Evolutionary conservation across 2,888 invertebrate species (phyloP).

Genomic region (Caenorhabditis imperialis): DNA sequence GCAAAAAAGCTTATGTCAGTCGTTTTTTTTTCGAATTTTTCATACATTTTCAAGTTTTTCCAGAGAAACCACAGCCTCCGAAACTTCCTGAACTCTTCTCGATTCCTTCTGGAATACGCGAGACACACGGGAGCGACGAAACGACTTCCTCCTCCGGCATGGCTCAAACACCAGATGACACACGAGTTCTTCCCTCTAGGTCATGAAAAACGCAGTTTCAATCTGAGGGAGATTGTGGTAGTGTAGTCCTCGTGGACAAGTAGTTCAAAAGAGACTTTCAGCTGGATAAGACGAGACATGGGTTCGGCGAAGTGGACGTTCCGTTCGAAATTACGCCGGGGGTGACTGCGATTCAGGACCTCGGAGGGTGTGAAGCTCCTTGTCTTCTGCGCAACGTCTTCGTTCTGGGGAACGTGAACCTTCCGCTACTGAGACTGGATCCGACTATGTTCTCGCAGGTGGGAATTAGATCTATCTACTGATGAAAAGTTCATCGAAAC

Average conservation of each 20-base stretch:
- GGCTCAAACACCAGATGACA: not conserved
- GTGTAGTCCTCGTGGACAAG: not conserved
- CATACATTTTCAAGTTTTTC: not conserved
- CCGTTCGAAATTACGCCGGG: conserved; percentile 19
- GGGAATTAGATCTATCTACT: not conserved
- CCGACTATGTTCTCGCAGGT: conserved; percentile 16
- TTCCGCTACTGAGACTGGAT: conserved; percentile 22
- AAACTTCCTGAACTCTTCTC: not conserved
- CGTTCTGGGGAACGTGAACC: conserved; percentile 24
- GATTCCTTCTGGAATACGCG: conserved; percentile 14
- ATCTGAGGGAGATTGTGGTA: not conserved
- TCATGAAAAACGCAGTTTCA: not conserved
- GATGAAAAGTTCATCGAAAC: not conserved
- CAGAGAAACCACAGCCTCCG: conserved; percentile 13
- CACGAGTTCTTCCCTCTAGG: not conserved
- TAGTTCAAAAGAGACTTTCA: conserved; percentile 5
- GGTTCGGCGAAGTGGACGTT: conserved; percentile 6
- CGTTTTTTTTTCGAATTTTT: too few relatives aligned
- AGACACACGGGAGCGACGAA: not conserved
- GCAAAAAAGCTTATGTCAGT: too few relatives aligned
- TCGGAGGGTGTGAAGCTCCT: conserved; percentile 8
- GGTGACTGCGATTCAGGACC: conserved; percentile 3
- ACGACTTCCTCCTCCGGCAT: conserved; percentile 9
- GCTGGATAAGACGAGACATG: conserved; percentile 34
- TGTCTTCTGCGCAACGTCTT: conserved; percentile 10